Evolutionary conservation across 2,113 vertebrate genomes (phyloP), one percentile per base, ranked within the genome.

Genomic region (Xiphophorus hellerii): DNA sequence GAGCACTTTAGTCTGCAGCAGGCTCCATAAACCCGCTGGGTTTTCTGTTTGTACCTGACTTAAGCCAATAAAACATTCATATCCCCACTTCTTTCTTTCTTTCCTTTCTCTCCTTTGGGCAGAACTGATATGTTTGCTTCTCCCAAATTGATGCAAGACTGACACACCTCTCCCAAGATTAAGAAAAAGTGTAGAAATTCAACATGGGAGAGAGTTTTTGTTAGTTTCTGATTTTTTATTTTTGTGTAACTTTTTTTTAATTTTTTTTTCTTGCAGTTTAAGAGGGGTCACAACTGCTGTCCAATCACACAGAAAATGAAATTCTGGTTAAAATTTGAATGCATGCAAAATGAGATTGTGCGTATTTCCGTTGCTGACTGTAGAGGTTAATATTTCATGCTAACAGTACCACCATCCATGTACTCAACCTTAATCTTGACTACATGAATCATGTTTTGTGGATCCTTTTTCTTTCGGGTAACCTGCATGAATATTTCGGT

Each of bases 21-120:
- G 73, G 48, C 25, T 11, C 4, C 9, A 0, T 39, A 88, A 91
- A 58, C 44, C 30, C 2, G 10, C 8, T 0, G 61, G 20, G 28
- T n/a, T 81, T 30, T 2, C 31, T 27, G 82, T 89, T 62, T 66
- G 15, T 25, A 85, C 80, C 28, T 91, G 76, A 89, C 67, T 42
- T 28, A 61, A 74, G 67, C 71, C 30, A 86, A 90, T 85, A 89
- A 88, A 91, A 76, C 3, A 44, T 73, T 80, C 69, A 11, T 4
- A 51, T 22, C 48, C 11, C 29, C 61, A 65, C 27, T 29, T 69
- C 1, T 0, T 28, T 30, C 31, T 44, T 30, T 10, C 22, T 35
- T 69, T 14, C 13, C 13, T 27, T 60, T 20, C 39, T 48, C 4
- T 28, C 35, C 9, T n/a, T 33, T 44, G 28, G 28, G 33, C 37